Conservation (phyloP, 2,113 vertebrate genomes). For the Danio rerio region GRCz12tu NC_133178.1:11345501-11346000, state of each 20-base stretch:
- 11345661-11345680: no score
- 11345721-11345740: conserved; percentile 45
- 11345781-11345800: conserved; percentile 41
- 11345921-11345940: no score
- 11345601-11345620: no score
- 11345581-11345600: no score
- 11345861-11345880: neutral
- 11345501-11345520: no score
- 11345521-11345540: no score
- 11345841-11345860: conserved; percentile 47
- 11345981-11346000: neutral
- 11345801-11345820: conserved; percentile 41
- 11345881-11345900: neutral
- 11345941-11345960: neutral
- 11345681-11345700: no score
- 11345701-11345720: neutral
- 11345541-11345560: no score
- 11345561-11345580: no score
- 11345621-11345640: no score
- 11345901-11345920: neutral
- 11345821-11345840: conserved; percentile 36
- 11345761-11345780: conserved; percentile 40
- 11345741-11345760: conserved; percentile 28
- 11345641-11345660: no score
- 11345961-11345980: neutral